Conservation (phyloP, 2,113 vertebrate species). For the Gadus chalcogrammus region DNA sequence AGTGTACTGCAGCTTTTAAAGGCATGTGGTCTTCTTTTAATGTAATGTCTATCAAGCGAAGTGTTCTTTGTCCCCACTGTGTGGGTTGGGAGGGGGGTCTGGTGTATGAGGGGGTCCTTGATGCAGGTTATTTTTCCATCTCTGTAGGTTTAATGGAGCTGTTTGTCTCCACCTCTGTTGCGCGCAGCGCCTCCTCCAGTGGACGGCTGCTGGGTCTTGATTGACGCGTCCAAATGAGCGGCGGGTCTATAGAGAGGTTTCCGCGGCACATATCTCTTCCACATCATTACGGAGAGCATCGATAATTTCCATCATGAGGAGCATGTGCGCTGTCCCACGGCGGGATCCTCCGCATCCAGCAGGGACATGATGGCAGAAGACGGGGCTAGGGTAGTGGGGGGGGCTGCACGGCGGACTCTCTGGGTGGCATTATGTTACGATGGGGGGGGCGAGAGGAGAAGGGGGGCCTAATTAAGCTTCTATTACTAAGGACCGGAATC, state of each 20-base stretch:
- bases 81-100: no score
- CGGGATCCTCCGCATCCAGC: slow-evolving; percentile 44
- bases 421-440: no score
- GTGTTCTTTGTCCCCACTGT: no score
- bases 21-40: no score
- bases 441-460: slow-evolving; percentile 50
- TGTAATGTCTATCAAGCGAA: no score
- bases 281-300: slow-evolving; percentile 65
- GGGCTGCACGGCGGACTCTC: slow-evolving; percentile 24
- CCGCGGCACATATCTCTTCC: slow-evolving; percentile 46
- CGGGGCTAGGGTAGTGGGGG: slow-evolving; percentile 26
- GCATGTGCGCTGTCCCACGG: background rate
- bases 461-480: slow-evolving; percentile 64
- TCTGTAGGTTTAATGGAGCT: slow-evolving; percentile 1
- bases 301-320: slow-evolving; percentile 54
- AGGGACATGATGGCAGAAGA: slow-evolving; percentile 49
- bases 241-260: slow-evolving; percentile 39
- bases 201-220: slow-evolving; percentile 26
- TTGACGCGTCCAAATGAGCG: slow-evolving; percentile 54
- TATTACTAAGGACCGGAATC: slow-evolving; percentile 52
- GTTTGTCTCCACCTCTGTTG: background rate
- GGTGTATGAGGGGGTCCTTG: no score
- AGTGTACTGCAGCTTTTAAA: no score
- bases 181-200: background rate
- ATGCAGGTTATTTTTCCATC: no score